Conservation (phyloP, 2,888 invertebrate genomes). For the Isoperla grammatica region DNA sequence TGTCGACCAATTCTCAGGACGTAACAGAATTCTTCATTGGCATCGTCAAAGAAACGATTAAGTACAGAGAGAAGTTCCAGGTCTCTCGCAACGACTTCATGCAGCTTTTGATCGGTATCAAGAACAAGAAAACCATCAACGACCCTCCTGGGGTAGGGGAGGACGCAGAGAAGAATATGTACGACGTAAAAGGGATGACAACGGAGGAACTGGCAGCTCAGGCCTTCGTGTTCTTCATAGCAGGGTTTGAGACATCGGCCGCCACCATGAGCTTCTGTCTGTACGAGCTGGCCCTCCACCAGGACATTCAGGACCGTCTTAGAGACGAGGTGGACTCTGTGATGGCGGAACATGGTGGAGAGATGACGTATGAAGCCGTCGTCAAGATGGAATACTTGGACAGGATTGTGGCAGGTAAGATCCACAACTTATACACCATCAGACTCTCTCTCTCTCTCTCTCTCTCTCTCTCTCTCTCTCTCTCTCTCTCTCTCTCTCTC, state of each 20-base stretch:
- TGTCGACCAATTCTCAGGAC: not conserved
- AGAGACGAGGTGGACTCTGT: conserved; percentile 33
- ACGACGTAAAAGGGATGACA: conserved; percentile 7
- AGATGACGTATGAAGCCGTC: conserved; percentile 32
- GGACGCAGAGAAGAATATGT: not conserved
- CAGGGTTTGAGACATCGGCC: conserved; percentile 37
- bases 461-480: no score
- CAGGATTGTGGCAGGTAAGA: conserved; percentile 25
- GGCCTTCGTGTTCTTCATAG: conserved; percentile 34
- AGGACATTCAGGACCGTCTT: conserved; percentile 33
- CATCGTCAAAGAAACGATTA: conserved; percentile 21
- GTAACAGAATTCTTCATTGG: conserved; percentile 13
- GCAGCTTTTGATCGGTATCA: conserved; percentile 21
- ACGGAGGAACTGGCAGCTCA: conserved; percentile 27
- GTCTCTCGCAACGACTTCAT: conserved; percentile 22
- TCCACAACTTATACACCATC: no score
- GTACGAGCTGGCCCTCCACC: conserved; percentile 34
- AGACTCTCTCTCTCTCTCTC: no score
- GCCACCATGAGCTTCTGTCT: conserved; percentile 33
- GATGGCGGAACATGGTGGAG: conserved; percentile 22
- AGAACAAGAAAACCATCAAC: conserved; percentile 11
- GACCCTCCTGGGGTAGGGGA: not conserved
- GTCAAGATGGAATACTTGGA: conserved; percentile 35
- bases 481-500: no score
- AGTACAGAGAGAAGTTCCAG: conserved; percentile 17